Evolutionary conservation across 2,888 invertebrate species (phyloP), one percentile per base, ranked within the genome.

Genomic region (Hoplodrina blanda): DNA sequence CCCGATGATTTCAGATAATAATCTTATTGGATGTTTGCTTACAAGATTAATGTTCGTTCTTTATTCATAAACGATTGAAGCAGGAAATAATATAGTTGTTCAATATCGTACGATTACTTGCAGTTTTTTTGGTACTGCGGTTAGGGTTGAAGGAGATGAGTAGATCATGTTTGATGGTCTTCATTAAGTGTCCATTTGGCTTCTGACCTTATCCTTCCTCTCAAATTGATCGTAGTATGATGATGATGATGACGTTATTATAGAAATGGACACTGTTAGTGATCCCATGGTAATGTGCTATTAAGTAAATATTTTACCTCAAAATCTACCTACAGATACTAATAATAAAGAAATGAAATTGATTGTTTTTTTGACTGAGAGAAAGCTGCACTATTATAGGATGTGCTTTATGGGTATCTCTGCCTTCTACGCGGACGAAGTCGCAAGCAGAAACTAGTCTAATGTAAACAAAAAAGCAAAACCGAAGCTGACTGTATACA

Each of bases 1-100:
- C 85, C 82, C 89, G 89, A 87, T 90, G 91, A 90, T 86, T 83
- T 84, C 82, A 87, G 91, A 91, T 91, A 88, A 90, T 83, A 83
- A 91, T 89, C 91, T 86, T 87, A 83, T 88, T 88, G 86, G 89
- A 86, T 87, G 86, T 84, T 90, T 87, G 90, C 85, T 83, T 83
- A 81, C 77, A 88, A 89, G 89, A 90, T 90, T 90, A 88, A 91
- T 90, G 89, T 87, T 83, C 83, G 33, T 73, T 77, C 74, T 78
- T 71, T 74, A 73, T 71, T 80, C 73, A 73, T 81, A 80, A 83
- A 76, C 75, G 67, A 75, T 82, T 82, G 74, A 72, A 66, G 66
- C 62, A 76, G 75, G 71, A 80, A 75, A 81, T 83, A 73, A 81
- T 83, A 64, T 72, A 52, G 81, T 76, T 83, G 81, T 80, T 71